Conservation (phyloP, 2,113 vertebrate species). For the Pycnonotus jocosus region DNA sequence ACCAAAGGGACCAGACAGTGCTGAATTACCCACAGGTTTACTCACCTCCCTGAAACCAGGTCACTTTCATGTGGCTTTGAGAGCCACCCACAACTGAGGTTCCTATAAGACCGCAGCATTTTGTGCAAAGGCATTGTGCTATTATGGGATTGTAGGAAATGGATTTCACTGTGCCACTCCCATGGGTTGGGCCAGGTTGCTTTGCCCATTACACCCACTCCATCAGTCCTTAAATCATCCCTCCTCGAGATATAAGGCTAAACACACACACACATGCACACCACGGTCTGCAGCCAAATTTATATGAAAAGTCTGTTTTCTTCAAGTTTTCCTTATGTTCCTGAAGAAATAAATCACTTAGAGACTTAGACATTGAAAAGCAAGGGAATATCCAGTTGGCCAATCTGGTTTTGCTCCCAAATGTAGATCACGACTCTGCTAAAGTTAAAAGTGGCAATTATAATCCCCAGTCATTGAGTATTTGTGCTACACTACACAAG, state of each 20-base stretch:
- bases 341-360: not conserved
- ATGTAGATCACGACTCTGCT: not conserved
- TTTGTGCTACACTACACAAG: not conserved
- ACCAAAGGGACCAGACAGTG: not conserved
- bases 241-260: not conserved
- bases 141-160: constrained; percentile 49
- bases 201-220: not conserved
- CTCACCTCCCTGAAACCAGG: constrained; percentile 25
- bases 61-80: constrained; percentile 51
- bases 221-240: not conserved
- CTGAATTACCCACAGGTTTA: not conserved
- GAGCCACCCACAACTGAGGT: not conserved
- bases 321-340: not conserved
- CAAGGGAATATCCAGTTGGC: not conserved
- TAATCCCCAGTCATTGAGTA: not conserved
- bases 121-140: not conserved
- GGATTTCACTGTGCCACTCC: constrained; percentile 36
- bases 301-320: not conserved
- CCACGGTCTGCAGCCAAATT: not conserved
- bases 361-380: not conserved
- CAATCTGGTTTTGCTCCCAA: not conserved
- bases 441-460: not conserved
- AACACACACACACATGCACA: not conserved
- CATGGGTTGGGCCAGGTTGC: not conserved
- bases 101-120: not conserved